Percentiles rank a stretch among this genome's conserved stretches.
Conservation (phyloP, 1,140 invertebrate genomes). For the Aricia agestis region DNA sequence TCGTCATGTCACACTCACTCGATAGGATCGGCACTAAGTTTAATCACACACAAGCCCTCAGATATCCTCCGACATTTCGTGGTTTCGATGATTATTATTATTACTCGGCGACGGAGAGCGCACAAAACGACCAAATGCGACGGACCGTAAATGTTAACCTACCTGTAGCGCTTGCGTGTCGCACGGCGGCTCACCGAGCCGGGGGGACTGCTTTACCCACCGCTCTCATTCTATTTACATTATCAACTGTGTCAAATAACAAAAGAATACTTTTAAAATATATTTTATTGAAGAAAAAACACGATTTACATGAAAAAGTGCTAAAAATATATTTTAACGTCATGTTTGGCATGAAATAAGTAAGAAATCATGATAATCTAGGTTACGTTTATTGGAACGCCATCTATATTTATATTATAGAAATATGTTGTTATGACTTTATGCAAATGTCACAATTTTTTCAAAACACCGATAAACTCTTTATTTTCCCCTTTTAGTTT, state of each 20-base stretch:
- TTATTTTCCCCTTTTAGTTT: not conserved
- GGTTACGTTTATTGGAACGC: conserved; percentile 20
- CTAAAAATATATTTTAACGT: not conserved
- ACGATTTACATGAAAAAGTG: not conserved
- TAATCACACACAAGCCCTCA: conserved; percentile 58
- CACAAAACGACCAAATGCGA: conserved; percentile 64
- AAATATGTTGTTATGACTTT: not conserved
- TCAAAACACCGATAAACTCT: not conserved
- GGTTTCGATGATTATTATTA: conserved; percentile 41
- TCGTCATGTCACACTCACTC: conserved; percentile 65
- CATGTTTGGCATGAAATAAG: not conserved
- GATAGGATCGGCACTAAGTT: conserved; percentile 45
- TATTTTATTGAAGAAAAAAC: not conserved
- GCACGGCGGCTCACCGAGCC: conserved; percentile 47
- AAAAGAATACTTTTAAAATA: not conserved
- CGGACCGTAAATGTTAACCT: conserved; percentile 70
- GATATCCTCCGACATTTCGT: conserved; percentile 59
- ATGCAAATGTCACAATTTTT: not conserved
- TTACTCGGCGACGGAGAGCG: conserved; percentile 57
- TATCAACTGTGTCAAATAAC: conserved; percentile 28
- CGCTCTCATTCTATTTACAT: conserved; percentile 39
- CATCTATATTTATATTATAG: conserved; percentile 36
- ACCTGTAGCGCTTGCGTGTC: conserved; percentile 73
- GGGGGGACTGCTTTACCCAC: conserved; percentile 57
- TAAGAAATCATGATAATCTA: not conserved